Evolutionary conservation across 2,113 vertebrate species (phyloP), one percentile per base, ranked within the genome.

Genomic region (Oryctolagus cuniculus): DNA sequence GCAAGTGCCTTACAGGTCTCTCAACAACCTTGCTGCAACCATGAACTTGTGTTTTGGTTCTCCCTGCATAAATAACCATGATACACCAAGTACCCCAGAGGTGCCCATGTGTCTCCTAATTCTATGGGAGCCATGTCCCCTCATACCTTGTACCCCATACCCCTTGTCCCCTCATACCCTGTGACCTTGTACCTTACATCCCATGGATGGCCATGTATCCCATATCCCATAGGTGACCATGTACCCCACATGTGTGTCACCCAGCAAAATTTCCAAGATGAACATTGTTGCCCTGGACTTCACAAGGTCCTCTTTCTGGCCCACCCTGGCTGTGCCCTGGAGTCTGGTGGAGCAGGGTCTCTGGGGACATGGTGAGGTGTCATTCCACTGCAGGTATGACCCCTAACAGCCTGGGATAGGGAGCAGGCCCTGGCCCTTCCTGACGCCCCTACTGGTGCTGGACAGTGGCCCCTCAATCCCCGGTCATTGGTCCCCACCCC

Each of bases 151-250:
- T 38, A 38, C 38, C 38, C 38, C 38, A 38, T 38, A 38, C 5
- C 3, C 38, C 38, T 38, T 38, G 38, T 38, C 38, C 38, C 38
- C 38, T 38, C 38, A 38, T 38, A 38, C 38, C 38, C 38, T 3
- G 38, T 38, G 38, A 38, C 38, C 38, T 38, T 38, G 38, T 38
- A 38, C 38, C 6, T 38, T 38, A 38, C 38, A 38, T 38, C 38
- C 38, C 38, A 38, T 38, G 38, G 38, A 5, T 29, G 72, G 84
- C 8, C 34, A 4, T 17, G 24, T 51, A 2, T 2, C 22, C 15
- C 0, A 5, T 0, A 9, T 4, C 19, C 2, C 11, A 10, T 1
- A 19, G 38, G 29, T 67, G 55, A 55, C 44, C 61, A 55, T 22
- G 66, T 21, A 64, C 19, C 36, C 38, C 38, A 38, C 38, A 38